These are phyloP conservation scores for Alfaro cultratus DNA, from an alignment of 2,797 vertebrate species.

Conservation along the genomic window DNA sequence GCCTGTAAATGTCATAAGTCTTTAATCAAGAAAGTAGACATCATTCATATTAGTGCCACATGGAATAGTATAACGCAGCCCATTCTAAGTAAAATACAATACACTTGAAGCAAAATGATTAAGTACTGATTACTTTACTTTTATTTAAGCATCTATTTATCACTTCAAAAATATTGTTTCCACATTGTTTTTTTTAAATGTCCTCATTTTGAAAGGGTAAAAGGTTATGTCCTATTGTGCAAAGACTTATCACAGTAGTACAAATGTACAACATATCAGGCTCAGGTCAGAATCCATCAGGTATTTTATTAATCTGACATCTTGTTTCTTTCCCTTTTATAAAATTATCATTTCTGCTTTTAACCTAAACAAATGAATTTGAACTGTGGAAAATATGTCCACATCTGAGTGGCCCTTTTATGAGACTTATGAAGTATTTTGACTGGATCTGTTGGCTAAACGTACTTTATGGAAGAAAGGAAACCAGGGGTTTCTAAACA, in stretches of 20 bases:
- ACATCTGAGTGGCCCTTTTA: not conserved
- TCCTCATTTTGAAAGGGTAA: not conserved
- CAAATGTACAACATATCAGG: not conserved
- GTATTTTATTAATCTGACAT: not conserved
- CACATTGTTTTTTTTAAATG: not conserved
- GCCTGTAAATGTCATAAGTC: not conserved
- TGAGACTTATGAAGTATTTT: not conserved
- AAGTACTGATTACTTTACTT: not conserved
- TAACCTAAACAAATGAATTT: not conserved
- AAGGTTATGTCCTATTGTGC: not conserved
- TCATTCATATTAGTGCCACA: not conserved
- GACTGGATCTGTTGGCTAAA: not conserved
- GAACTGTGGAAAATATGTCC: not conserved
- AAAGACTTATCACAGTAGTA: not conserved
- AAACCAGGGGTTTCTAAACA: not conserved
- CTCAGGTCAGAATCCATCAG: not conserved
- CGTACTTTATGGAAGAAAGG: not conserved
- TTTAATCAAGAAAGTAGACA: not conserved
- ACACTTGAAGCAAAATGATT: not conserved
- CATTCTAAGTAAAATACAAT: not conserved
- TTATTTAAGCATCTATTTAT: not conserved
- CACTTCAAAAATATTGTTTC: not conserved
- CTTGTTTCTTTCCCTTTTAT: too few relatives aligned
- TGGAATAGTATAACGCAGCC: too few relatives aligned
- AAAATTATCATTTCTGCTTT: not conserved